These are phyloP conservation scores for Palythoa grandis DNA, from an alignment of 92 coral and sea anemone genomes.

Conservation along the genomic window DNA sequence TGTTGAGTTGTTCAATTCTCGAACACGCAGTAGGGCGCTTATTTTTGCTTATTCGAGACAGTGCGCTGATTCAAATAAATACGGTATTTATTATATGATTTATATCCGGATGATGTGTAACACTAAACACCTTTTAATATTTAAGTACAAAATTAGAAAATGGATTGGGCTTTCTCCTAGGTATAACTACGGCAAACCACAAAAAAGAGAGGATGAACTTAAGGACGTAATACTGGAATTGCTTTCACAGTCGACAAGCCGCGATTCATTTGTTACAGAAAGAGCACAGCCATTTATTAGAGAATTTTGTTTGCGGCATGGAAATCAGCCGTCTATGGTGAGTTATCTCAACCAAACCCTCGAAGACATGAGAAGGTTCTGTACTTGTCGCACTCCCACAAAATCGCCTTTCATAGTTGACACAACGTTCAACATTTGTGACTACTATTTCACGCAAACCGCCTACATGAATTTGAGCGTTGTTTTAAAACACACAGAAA, in stretches of 20 bases:
- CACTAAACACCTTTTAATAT: not conserved
- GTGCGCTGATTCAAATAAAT: not conserved
- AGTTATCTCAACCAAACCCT: conserved; percentile 43
- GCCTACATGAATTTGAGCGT: conserved; percentile 46
- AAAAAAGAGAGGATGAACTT: conserved; percentile 33
- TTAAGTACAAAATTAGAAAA: not conserved
- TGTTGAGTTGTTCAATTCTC: not conserved
- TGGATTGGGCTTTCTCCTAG: conserved; percentile 14
- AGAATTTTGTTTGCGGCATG: conserved; percentile 46
- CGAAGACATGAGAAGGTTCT: conserved; percentile 37
- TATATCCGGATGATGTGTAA: not conserved
- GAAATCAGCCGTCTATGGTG: conserved; percentile 54
- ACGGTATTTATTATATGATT: not conserved
- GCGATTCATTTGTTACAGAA: conserved; percentile 29
- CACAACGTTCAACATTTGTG: conserved; percentile 57
- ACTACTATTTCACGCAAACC: conserved; percentile 56
- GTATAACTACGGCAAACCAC: conserved; percentile 43
- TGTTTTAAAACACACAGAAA: conserved; percentile 38
- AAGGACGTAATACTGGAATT: conserved; percentile 38
- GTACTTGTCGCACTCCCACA: not conserved
- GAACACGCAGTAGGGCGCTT: not conserved
- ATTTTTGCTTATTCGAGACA: not conserved
- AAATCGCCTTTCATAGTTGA: conserved; percentile 32
- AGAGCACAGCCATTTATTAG: conserved; percentile 42
- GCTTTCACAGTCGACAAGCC: conserved; percentile 28